Conservation (phyloP, 2,113 vertebrate species). For the Acinonyx jubatus region DNA sequence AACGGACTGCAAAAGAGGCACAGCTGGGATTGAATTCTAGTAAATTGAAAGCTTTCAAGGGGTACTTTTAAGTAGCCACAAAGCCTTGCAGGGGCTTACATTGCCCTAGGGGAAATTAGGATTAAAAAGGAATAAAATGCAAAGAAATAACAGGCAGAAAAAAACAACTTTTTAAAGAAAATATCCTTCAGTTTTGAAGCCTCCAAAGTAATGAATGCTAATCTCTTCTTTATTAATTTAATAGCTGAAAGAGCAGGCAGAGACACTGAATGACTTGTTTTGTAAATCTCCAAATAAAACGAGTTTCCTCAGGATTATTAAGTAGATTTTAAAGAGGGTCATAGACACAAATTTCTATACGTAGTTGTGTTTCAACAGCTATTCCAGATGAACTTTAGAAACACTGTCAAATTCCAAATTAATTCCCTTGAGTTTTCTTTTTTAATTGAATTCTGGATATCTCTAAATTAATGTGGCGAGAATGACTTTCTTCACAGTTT, state of each 20-base stretch:
- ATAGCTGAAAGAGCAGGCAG: background rate
- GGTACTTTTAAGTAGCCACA: slow-evolving; percentile 32
- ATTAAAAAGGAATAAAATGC: slow-evolving; percentile 3
- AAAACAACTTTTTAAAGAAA: slow-evolving; percentile 13
- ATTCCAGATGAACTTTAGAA: background rate
- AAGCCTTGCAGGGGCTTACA: background rate
- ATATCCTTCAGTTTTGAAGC: background rate
- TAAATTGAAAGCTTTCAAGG: slow-evolving; percentile 23
- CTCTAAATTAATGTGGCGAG: slow-evolving; percentile 24
- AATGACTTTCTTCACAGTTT: slow-evolving; percentile 5
- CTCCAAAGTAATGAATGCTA: background rate
- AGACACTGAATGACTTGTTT: background rate
- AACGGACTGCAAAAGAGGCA: background rate
- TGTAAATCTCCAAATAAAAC: slow-evolving; percentile 27
- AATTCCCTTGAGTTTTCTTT: background rate
- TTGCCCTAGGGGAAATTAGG: slow-evolving; percentile 15
- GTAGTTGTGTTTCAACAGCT: background rate
- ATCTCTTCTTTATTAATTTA: background rate
- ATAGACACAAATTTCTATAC: background rate
- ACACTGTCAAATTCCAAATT: background rate
- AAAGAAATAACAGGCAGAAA: background rate
- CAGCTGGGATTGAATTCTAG: background rate
- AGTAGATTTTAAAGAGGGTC: background rate
- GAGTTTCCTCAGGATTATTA: background rate
- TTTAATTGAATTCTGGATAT: background rate